Conservation (phyloP, 2,113 vertebrate species). For the Tetrao urogallus region DNA sequence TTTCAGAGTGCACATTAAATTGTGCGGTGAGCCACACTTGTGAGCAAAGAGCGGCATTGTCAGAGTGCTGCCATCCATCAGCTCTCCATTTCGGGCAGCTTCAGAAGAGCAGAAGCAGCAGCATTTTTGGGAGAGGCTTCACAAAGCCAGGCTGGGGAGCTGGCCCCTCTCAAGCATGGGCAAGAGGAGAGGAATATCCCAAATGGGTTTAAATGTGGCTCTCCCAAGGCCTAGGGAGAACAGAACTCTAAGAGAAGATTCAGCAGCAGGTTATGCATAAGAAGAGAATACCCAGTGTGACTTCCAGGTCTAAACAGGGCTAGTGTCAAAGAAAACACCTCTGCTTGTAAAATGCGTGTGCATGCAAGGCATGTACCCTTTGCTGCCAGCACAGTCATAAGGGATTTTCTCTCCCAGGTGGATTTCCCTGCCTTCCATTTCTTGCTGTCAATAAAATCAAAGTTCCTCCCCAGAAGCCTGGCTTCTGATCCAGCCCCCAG, state of each 20-base stretch:
- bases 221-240: neutral
- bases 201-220: neutral
- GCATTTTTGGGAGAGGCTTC: neutral
- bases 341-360: fast-evolving
- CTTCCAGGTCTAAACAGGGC: neutral
- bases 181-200: neutral
- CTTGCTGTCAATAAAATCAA: neutral
- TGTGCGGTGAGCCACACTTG: neutral
- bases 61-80: neutral
- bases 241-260: neutral
- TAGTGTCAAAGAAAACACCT: neutral
- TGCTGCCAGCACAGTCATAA: neutral
- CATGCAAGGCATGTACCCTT: fast-evolving
- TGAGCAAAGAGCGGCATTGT: neutral
- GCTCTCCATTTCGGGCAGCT: neutral
- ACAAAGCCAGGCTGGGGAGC: neutral
- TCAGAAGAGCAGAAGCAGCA: neutral
- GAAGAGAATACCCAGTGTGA: neutral
- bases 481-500: neutral
- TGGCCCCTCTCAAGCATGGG: neutral
- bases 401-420: neutral
- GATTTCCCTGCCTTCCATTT: neutral
- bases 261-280: neutral
- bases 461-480: neutral
- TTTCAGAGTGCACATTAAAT: neutral